Percentiles rank a stretch among this genome's conserved stretches.
Conservation (phyloP, 2,797 vertebrate species). For the Sebastes diploproa region DNA sequence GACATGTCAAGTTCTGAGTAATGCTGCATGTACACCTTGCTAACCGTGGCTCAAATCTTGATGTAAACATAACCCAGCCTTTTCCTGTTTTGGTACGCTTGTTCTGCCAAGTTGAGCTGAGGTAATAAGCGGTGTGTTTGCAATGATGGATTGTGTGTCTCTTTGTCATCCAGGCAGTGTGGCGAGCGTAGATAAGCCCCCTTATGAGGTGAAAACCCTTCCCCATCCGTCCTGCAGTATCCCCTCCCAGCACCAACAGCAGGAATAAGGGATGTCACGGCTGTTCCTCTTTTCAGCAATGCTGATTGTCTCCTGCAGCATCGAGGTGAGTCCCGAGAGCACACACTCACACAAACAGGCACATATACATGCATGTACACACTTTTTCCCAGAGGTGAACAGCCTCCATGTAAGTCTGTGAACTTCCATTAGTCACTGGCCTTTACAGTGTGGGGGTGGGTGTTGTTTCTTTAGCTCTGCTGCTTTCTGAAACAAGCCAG, state of each 20-base stretch:
- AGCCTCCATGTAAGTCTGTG: not conserved
- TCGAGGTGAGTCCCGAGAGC: slow-evolving; percentile 76
- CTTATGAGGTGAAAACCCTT: slow-evolving; percentile 79
- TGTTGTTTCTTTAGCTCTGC: slow-evolving; percentile 8
- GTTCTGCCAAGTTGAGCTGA: slow-evolving; percentile 30
- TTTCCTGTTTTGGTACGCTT: slow-evolving; percentile 52
- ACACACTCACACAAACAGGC: slow-evolving; percentile 2
- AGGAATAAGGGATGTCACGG: slow-evolving; percentile 87
- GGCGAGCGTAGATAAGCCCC: slow-evolving; percentile 74
- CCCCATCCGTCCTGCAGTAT: slow-evolving; percentile 64
- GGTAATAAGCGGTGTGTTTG: slow-evolving; percentile 35
- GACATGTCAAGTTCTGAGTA: not conserved
- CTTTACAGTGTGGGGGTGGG: slow-evolving; percentile 2
- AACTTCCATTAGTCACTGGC: slow-evolving; percentile 8
- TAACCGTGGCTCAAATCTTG: slow-evolving; percentile 22
- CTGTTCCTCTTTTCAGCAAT: slow-evolving; percentile 77
- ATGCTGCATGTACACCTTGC: not conserved
- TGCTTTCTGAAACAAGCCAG: slow-evolving; percentile 32
- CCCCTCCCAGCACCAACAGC: slow-evolving; percentile 69
- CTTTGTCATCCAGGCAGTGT: slow-evolving; percentile 78
- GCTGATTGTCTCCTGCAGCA: slow-evolving; percentile 77
- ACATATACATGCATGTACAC: not conserved
- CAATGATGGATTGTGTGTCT: slow-evolving; percentile 66
- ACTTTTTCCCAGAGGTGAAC: not conserved
- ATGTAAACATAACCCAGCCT: slow-evolving; percentile 12